Evolutionary conservation across 2,113 vertebrate genomes (phyloP).

Genomic region (Halcyon senegalensis): DNA sequence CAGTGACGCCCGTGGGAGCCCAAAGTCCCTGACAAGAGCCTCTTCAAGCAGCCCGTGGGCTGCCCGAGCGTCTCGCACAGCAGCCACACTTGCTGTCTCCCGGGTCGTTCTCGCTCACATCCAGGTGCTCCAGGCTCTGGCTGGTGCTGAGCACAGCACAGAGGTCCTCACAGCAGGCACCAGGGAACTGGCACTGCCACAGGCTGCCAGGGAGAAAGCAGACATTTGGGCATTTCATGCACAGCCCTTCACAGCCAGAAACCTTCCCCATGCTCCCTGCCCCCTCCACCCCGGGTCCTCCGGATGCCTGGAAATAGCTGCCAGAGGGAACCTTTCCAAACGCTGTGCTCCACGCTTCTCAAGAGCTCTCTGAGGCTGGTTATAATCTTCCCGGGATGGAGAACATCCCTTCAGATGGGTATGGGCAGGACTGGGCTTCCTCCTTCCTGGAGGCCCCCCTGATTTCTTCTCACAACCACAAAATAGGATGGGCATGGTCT

Average conservation of each 20-base stretch:
- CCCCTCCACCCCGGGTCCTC: not conserved
- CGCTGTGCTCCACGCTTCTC: not conserved
- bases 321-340: not conserved
- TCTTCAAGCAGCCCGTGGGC: not conserved
- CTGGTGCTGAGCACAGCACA: not conserved
- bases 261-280: not conserved
- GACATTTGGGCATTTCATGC: not conserved
- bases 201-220: not conserved
- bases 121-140: not conserved
- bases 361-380: not conserved
- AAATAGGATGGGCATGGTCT: not conserved
- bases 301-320: not conserved
- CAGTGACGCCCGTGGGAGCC: not conserved
- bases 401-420: not conserved
- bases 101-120: not conserved
- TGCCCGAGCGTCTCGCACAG: not conserved
- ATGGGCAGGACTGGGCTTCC: too few species aligned
- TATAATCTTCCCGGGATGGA: not conserved
- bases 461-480: not conserved
- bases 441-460: not conserved
- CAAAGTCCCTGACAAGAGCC: not conserved
- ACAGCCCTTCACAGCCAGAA: not conserved
- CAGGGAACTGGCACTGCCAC: not conserved
- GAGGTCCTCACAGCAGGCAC: not conserved
- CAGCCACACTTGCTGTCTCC: not conserved